Base-by-base conservation (phyloP, 2,797 vertebrate genomes). In the Menidia menidia region DNA sequence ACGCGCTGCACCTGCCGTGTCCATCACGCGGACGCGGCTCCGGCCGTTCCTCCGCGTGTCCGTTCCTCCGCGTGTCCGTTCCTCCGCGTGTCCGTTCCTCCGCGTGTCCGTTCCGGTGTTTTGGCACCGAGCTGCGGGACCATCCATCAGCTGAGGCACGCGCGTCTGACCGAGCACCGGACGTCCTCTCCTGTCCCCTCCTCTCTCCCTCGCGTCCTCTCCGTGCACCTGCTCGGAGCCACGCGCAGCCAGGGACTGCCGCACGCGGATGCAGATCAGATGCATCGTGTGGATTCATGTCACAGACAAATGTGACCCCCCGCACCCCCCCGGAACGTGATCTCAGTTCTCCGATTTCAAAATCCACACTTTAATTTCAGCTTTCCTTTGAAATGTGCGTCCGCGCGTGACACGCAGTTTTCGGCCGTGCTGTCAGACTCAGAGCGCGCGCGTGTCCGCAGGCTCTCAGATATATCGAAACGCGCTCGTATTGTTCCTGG, bases 221-320 rank as follows among this genome's bases (percentile, higher is more conserved):
- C 15, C 15, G 42, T 65, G 81, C 84, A 87, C 88, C 84, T 88
- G 87, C 76, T 85, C 77, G 13, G 64, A 39, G 57, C 35, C 80
- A 19, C 39, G 1, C 70, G 48, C 33, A 80, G 73, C 82, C 84
- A 76, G 69, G 72, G 56, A 43, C 41, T 43, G 57, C 4, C 67
- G 52, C 25, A 31, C 33, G 81, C 53, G 60, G n/a, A 56, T 10
- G 25, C 25, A 25, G 13, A 4, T 30, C n/a, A n/a, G n/a, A n/a
- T n/a, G n/a, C n/a, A n/a, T 48, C 66, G 48, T 79, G 45, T 73
- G 55, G 6, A 54, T 42, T 6, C 56, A 4, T 48, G 35, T 42
- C 8, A 4, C 8, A 7, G 8, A 3, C 3, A n/a, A 41, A 3
- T 44, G 44, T 42, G n/a, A 25, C 25, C 25, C 2, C 25, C 25